A percentile compares a stretch with the other conserved stretches of the same genome.
Evolutionary conservation across 2,113 vertebrate genomes (phyloP).

Genomic region (Malurus elegans): DNA sequence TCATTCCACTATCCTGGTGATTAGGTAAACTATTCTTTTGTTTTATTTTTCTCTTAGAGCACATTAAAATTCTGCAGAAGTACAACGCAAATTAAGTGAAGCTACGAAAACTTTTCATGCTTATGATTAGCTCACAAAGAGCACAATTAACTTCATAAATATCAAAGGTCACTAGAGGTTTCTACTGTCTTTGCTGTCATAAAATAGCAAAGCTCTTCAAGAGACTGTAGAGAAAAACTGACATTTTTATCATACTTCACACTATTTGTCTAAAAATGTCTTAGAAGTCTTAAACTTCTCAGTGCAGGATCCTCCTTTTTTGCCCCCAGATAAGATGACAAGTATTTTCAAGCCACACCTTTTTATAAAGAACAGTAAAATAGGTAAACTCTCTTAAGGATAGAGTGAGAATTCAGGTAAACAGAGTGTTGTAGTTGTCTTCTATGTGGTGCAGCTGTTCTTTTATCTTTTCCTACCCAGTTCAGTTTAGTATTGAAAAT

Average conservation of each 20-base stretch:
- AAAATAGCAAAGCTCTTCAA: not conserved
- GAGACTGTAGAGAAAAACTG: not conserved
- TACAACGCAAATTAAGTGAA: not conserved
- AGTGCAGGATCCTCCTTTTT: not conserved
- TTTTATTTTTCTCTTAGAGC: not conserved
- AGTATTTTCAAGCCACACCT: not conserved
- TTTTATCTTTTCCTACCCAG: not conserved
- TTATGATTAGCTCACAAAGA: not conserved
- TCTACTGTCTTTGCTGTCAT: not conserved
- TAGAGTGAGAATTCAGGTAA: not conserved
- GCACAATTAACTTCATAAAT: not conserved
- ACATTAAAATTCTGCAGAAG: not conserved
- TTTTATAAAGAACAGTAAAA: not conserved
- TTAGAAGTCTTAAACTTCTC: not conserved
- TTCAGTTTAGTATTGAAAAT: not conserved
- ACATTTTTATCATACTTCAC: not conserved
- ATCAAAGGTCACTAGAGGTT: not conserved
- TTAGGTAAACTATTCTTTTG: not conserved
- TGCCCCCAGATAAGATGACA: not conserved
- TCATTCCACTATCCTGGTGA: not conserved
- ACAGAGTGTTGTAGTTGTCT: not conserved
- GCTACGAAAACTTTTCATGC: not conserved
- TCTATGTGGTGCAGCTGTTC: not conserved
- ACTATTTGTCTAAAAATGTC: not conserved
- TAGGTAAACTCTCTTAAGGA: not conserved